phyloP scores from a whole-genome alignment of 2,797 vertebrate genomes.

The Geotrypetes seraphini region DNA sequence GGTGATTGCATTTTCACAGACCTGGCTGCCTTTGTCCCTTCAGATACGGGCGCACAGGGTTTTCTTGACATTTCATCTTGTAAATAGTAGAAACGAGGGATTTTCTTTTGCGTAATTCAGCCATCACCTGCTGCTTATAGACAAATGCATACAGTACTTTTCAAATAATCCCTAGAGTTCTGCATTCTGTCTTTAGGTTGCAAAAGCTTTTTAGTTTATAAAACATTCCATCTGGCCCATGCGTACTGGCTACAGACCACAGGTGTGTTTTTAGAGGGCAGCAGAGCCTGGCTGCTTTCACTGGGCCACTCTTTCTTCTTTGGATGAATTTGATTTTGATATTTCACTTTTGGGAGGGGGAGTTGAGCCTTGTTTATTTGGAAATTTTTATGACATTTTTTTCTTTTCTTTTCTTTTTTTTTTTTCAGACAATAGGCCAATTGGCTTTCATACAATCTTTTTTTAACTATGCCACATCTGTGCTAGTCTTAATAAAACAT shows the following conservation, averaged over 20 bases:
- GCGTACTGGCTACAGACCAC: too few relatives aligned
- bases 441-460: conserved; percentile 46
- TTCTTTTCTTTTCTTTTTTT: conserved; percentile 61
- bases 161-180: neutral
- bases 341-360: conserved; percentile 43
- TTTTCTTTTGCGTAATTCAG: neutral
- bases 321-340: conserved; percentile 34
- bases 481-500: conserved; percentile 41
- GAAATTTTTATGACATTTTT: conserved; percentile 28
- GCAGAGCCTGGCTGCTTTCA: too few relatives aligned
- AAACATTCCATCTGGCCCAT: conserved; percentile 40
- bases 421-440: conserved; percentile 57
- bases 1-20: neutral
- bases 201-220: neutral
- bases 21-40: neutral
- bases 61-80: conserved; percentile 18
- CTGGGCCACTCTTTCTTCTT: conserved; percentile 44
- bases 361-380: conserved; percentile 55
- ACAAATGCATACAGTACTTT: conserved; percentile 19
- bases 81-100: neutral
- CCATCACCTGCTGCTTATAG: neutral
- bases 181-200: neutral
- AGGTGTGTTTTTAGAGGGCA: too few relatives aligned
- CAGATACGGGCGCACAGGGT: neutral
- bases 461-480: conserved; percentile 42